Percentiles rank a stretch among this genome's conserved stretches.
Conservation (phyloP, 2,888 invertebrate genomes). For the Bhutanitis thaidina region DNA sequence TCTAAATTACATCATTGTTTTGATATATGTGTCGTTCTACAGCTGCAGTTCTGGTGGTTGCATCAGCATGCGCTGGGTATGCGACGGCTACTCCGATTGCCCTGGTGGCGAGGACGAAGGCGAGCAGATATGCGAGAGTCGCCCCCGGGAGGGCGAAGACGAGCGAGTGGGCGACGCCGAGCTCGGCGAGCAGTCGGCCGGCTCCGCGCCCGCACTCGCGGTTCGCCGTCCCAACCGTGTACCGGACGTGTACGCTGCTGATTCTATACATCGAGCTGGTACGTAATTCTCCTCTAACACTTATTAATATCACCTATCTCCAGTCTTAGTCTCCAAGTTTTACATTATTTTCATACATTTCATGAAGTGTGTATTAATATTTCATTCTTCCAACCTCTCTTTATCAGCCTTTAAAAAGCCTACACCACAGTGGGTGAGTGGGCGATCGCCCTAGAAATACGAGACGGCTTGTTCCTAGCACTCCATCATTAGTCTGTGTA, state of each 20-base stretch:
- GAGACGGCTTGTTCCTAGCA: too few relatives aligned
- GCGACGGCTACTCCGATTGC: slow-evolving; percentile 73
- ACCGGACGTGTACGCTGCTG: slow-evolving; percentile 24
- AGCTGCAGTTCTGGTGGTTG: slow-evolving; percentile 64
- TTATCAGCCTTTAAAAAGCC: too few relatives aligned
- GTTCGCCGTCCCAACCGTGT: slow-evolving; percentile 48
- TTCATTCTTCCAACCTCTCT: too few relatives aligned
- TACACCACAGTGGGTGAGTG: too few relatives aligned
- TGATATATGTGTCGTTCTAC: background rate
- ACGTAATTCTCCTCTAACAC: background rate
- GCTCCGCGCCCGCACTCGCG: slow-evolving; percentile 61
- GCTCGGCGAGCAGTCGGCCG: slow-evolving; percentile 58
- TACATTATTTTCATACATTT: too few relatives aligned
- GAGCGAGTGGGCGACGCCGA: slow-evolving; percentile 33
- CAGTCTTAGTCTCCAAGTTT: too few relatives aligned
- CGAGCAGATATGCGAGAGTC: slow-evolving; percentile 33
- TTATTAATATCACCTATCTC: too few relatives aligned
- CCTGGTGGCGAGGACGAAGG: slow-evolving; percentile 62
- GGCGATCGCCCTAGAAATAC: too few relatives aligned
- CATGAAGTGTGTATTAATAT: too few relatives aligned
- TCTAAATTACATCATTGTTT: too few relatives aligned
- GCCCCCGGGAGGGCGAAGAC: background rate
- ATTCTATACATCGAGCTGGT: slow-evolving; percentile 25
- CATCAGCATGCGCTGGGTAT: slow-evolving; percentile 63
- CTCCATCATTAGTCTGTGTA: too few relatives aligned